Conservation (phyloP, 2,113 vertebrate species). For the Strix uralensis region DNA sequence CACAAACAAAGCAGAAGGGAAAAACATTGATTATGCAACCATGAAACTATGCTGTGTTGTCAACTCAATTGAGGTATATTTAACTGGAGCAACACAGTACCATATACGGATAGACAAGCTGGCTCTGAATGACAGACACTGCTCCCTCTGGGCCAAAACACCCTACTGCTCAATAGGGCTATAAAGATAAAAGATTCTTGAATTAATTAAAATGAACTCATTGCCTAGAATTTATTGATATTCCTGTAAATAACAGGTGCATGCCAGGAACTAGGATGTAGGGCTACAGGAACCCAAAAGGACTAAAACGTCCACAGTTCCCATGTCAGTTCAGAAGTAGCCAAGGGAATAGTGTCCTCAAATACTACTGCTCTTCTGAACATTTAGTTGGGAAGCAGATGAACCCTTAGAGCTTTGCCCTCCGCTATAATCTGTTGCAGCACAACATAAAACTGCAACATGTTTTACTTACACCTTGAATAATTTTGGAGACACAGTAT, state of each 20-base stretch:
- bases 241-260: not conserved
- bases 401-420: not conserved
- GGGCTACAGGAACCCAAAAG: not conserved
- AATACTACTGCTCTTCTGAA: not conserved
- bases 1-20: conserved; percentile 31
- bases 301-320: not conserved
- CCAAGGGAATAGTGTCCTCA: not conserved
- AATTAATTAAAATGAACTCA: not conserved
- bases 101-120: conserved; percentile 46
- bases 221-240: not conserved
- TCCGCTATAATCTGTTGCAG: not conserved
- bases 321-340: not conserved
- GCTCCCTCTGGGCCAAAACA: not conserved
- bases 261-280: not conserved
- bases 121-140: not conserved
- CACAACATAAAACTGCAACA: not conserved
- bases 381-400: not conserved
- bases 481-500: not conserved
- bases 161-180: not conserved
- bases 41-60: conserved; percentile 49
- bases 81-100: conserved; percentile 52
- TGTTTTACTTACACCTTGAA: not conserved
- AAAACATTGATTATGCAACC: conserved; percentile 52
- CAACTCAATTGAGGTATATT: conserved; percentile 50
- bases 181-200: not conserved